These are phyloP conservation scores for Hylomyscus alleni DNA, from an alignment of 2,797 vertebrate genomes.

Conservation along the genomic window DNA sequence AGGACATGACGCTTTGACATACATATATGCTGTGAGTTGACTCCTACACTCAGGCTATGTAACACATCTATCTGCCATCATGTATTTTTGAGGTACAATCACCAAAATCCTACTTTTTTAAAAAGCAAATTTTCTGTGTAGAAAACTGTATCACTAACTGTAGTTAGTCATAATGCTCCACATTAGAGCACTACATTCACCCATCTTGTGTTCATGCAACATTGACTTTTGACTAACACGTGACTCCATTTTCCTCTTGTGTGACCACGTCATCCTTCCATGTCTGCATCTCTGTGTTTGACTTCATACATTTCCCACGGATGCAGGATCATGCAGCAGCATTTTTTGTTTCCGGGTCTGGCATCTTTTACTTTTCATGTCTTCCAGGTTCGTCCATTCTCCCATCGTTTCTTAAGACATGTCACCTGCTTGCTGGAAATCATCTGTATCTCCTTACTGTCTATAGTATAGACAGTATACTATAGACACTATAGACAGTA, in stretches of 20 bases:
- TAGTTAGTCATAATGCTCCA: neutral
- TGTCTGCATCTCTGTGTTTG: neutral
- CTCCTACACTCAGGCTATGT: neutral
- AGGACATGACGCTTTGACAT: neutral
- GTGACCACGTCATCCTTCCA: neutral
- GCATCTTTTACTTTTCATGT: neutral
- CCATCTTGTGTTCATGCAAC: neutral
- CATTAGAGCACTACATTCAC: neutral
- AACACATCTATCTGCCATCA: neutral
- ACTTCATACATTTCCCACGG: neutral
- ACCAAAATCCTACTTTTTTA: neutral
- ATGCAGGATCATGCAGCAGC: neutral
- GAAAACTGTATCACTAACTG: neutral
- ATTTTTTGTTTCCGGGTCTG: neutral
- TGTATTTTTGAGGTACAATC: neutral
- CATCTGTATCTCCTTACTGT: neutral
- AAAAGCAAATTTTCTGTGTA: neutral
- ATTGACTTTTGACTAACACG: neutral
- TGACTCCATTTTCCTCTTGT: neutral
- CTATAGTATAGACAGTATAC: neutral
- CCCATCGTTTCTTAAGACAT: neutral
- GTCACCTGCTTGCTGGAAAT: neutral
- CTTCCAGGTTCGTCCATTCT: neutral
- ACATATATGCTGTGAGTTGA: neutral
- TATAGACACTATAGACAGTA: too few relatives aligned